Evolutionary conservation across 1,140 invertebrate species (phyloP), one percentile per base, ranked within the genome.

Genomic region (Tetramorium alpestre): DNA sequence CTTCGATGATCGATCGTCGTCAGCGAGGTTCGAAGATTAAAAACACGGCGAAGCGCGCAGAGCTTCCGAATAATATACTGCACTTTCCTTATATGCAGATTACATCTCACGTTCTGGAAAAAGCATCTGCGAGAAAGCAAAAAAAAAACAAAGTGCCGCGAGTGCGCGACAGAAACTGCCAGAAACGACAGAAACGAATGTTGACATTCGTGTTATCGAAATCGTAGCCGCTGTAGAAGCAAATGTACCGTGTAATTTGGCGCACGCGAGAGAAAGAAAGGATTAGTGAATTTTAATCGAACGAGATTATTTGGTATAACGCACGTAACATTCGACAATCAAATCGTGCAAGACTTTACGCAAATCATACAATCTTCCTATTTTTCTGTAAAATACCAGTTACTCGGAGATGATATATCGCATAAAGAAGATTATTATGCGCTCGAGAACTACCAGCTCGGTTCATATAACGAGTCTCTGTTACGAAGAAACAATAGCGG

Each of bases 401-500:
- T 25, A 77, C 73, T 62, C 4, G 73, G n/a, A 22, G 28, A 33
- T 33, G 28, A 33, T 18, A 18, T 72, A 33, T 47, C 62, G 28
- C 41, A 38, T 10, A 47, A 82, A 82, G 38, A 13, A 38, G 67
- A 73, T 82, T 82, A 82, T 82, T 82, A 82, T 47, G 54, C 25
- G 44, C 69, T 51, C 70, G 82, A 77, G 64, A n/a, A 69, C 38
- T 22, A 54, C 33, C 41, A 18, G 33, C 10, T n/a, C 41, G 25
- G 58, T 60, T 82, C 67, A 22, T 33, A 47, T 60, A 82, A 82
- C 67, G 51, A 60, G 69, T 60, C 22, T 49, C 25, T 8, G 41
- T 84, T 84, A 38, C 67, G 13, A 41, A 11, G 54, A 49, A 84
- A 84, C 80, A 84, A 84, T 84, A 28, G 80, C n/a, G 49, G 41